Evolutionary conservation across 1,140 invertebrate genomes (phyloP), one percentile per base, ranked within the genome.

Genomic region (Magallana ariakensis): DNA sequence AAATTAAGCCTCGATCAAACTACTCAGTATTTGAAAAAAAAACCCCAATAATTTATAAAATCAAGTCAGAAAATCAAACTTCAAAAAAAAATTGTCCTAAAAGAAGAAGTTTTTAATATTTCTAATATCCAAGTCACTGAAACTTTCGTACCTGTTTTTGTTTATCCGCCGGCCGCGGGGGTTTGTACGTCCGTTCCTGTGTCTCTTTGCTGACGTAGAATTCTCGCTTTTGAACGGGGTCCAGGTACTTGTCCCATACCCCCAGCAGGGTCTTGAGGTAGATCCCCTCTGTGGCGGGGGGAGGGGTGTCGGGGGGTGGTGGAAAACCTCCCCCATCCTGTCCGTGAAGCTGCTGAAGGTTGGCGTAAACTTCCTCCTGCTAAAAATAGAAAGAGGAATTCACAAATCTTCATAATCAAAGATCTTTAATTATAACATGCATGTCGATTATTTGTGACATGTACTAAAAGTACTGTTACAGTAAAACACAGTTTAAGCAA

Each of bases 181-280:
- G 92, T 86, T 92, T 92, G 88, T 88, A 92, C 1, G 89, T 89
- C 46, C 87, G 80, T 80, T 92, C 92, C 11, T 88, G 80, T 1
- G 92, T 92, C 55, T 91, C 92, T 54, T 83, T 85, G 80, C 92
- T 91, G 26, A 90, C 85, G 80, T 90, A 92, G 75, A 88, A 92
- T 1, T 80, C 60, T 70, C 92, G 85, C 22, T 89, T 89, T 26
- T 83, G 84, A 13, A 85, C 85, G 10, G 85, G 86, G 26, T 92
- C 91, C 13, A 89, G 87, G 62, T 90, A 92, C 13, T 90, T 88
- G 75, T 92, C 89, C 92, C 92, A 92, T 8, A 90, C 90, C 19
- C 89, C 80, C 10, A 88, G 86, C 58, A 91, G 83, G 15, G 89
- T 85, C 81, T 90, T 88, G 4, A 87, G 54, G 57, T 83, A 87